Base-by-base conservation (phyloP, 2,113 vertebrate species). In the Aptenodytes patagonicus region DNA sequence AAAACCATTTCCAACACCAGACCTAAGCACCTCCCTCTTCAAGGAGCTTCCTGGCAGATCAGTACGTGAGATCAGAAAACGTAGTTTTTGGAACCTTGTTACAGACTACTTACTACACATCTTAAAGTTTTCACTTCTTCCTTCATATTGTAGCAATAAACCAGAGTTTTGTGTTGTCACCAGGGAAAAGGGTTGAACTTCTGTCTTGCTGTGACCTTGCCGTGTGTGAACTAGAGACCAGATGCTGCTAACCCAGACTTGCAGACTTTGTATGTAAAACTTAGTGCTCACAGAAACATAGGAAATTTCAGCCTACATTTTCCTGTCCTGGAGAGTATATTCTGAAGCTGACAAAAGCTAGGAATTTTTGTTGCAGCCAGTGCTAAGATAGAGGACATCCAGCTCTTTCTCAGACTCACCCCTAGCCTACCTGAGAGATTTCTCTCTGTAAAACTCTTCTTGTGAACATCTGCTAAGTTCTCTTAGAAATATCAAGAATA, bases 381-480 rank as follows among this genome's bases (percentile, higher is more conserved):
- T 62, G 36, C 21, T 80, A 52, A 64, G 25, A 42, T 20, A 94
- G 51, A 83, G 34, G 78, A 71, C 36, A 55, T 69, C 25, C 47
- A 91, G 32, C 58, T 90, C 46, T 78, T 87, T 93, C 58, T 94
- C 32, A 80, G 44, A 29, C 31, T 92, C 54, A 47, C 10, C 29
- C 17, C 20, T 61, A 90, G 40, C 5, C 61, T 34, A 36, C 68
- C 78, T 36, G 57, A 94, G 66, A 80, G 62, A 86, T 88, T 91
- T 90, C 28, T 83, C 66, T 75, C 84, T 71, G 28, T 85, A 52
- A 90, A 83, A 88, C 42, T 70, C 58, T 57, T 83, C 68, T 70
- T 42, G 44, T 88, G 93, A 96, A 93, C 94, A 95, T 93, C 97
- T 97, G 94, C 78, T 97, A 87, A 94, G 95, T 93, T 87, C 84